These are phyloP conservation scores for Phasia obesa DNA, from an alignment of 2,888 invertebrate species.

Conservation along the genomic window DNA sequence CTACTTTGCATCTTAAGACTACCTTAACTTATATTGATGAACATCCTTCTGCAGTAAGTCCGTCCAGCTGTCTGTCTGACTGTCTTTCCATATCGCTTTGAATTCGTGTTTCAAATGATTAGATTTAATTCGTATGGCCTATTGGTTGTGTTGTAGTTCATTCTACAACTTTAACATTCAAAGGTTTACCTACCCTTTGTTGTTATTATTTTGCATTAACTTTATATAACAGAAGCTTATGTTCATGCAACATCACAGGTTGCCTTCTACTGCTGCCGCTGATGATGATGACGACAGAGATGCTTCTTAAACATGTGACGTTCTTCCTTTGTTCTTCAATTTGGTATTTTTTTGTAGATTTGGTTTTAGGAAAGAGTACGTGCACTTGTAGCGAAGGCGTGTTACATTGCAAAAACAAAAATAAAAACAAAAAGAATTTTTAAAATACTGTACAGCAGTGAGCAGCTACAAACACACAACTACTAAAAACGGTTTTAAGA, in stretches of 20 bases:
- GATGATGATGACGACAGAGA: conserved; percentile 48
- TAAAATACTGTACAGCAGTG: conserved; percentile 43
- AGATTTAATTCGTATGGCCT: conserved; percentile 68
- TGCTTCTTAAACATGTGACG: conserved; percentile 64
- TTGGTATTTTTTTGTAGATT: conserved; percentile 44
- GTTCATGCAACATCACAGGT: conserved; percentile 66
- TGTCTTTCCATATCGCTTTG: conserved; percentile 14
- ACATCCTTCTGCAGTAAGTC: conserved; percentile 15
- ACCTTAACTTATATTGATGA: not conserved
- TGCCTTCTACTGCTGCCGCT: conserved; percentile 64
- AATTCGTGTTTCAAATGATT: conserved; percentile 69
- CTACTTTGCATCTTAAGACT: conserved; percentile 67
- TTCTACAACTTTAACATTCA: conserved; percentile 32
- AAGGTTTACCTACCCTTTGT: conserved; percentile 29
- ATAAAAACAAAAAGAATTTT: conserved; percentile 27
- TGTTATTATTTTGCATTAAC: conserved; percentile 50
- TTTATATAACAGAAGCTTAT: conserved; percentile 68
- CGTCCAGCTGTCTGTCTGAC: conserved; percentile 8
- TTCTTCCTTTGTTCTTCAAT: conserved; percentile 58
- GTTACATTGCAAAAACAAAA: conserved; percentile 55
- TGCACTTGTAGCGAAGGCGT: conserved; percentile 73
- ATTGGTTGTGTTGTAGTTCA: conserved; percentile 38
- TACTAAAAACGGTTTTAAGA: conserved; percentile 71
- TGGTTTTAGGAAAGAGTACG: conserved; percentile 59
- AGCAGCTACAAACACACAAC: conserved; percentile 36